Evolutionary conservation across 1,140 invertebrate species (phyloP), one percentile per base, ranked within the genome.

Genomic region (Trichogramma pretiosum): DNA sequence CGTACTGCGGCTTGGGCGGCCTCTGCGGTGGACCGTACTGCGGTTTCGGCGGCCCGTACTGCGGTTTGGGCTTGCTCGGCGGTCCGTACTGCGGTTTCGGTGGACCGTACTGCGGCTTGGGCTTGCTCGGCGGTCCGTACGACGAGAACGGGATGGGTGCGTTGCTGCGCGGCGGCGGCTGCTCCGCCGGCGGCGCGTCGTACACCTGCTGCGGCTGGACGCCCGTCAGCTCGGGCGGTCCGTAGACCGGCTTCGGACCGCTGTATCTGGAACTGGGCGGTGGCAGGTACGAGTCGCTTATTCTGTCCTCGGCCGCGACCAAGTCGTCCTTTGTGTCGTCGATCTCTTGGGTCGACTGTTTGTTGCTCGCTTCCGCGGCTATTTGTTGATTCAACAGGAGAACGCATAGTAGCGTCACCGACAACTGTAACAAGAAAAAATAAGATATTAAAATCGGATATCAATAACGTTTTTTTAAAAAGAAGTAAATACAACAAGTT

Each of bases 31-130:
- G 60, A 8, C 65, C 64, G 46, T 70, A 56, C 11, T 49, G 73
- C 37, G 11, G 52, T 48, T 60, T 76, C 22, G 62, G 68, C 11
- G 68, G 60, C 9, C 65, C 65, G 46, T 70, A 56, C 18, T 48
- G 37, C 23, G 74, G 77, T 16, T 56, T 48, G 5, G 61, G 53
- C 55, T 77, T 44, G 24, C 52, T 56, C 42, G 64, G 60, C 18
- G 70, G 67, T 0, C 70, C 72, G 47, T 67, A 74, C 47, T 49
- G 61, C 44, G 59, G 60, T 46, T 71, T 65, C 0, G 70, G 68
- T 17, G 72, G 68, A 0, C 66, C 72, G 48, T 73, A 74, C 45
- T 61, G 62, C 11, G 68, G 65, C 14, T 69, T 69, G 3, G 68
- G 61, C 42, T 48, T 53, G 2, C 53, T 57, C 14, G 66, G 62